Base-by-base conservation (phyloP, 2,113 vertebrate species). In the Dicentrarchus labrax region DNA sequence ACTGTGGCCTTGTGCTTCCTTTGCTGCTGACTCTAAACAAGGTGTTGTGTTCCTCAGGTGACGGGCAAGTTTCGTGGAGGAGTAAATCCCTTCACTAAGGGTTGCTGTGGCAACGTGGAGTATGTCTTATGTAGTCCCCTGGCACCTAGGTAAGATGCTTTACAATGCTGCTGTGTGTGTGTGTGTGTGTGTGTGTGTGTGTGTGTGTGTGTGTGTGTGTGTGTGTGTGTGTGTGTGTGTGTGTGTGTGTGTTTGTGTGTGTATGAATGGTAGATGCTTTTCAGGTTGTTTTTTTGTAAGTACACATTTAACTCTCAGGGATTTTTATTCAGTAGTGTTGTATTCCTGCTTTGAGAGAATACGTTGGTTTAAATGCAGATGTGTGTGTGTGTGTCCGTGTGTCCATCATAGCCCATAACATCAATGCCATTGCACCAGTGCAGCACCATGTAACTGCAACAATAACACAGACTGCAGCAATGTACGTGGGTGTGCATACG, bases 41-140 rank as follows among this genome's bases (percentile, higher is more conserved):
- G 16, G 11, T 43, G 11, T 12, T 85, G 51, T 91, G 67, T 80
- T 85, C 79, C 79, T 85, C 90, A 94, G 98, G 98, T 99, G 93
- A 99, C 98, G 0, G 98, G 98, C 61, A 99, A 99, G 93, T 99
- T 99, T 91, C 97, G 98, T 45, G 98, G 98, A 76, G 98, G 98
- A 78, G 97, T 99, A 85, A 99, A 99, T 91, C 98, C 98, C 69
- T 99, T 99, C 93, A 99, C 98, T 8, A 96, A 95, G 53, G 97
- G 98, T 94, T 99, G 98, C 95, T 98, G 96, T 67, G 97, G 98
- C 87, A 99, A 99, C 0, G 96, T 99, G 94, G 96, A 99, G 83
- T 97, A 98, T 0, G 97, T 99, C 87, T 96, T 99, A 39, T 99
- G 97, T 92, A 99, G 97, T 92, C 97, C 98, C 45, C 92, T 98